These are phyloP conservation scores for Eustalomyia histrio DNA, from an alignment of 2,888 invertebrate genomes.

Conservation along the genomic window DNA sequence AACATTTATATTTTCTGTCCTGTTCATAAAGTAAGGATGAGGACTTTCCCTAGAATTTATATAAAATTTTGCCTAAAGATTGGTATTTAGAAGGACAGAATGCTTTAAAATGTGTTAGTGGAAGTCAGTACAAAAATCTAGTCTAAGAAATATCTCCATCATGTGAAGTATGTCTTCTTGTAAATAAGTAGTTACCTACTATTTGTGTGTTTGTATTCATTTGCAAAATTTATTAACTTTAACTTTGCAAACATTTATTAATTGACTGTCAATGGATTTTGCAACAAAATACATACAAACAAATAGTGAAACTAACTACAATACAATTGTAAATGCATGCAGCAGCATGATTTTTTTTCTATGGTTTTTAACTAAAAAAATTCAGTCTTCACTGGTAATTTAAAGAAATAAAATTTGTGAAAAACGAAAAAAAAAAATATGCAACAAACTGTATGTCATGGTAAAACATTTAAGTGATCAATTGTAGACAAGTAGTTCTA, in stretches of 20 bases:
- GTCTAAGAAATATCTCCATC: no score
- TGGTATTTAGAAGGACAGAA: no score
- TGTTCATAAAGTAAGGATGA: no score
- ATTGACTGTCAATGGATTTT: conserved; percentile 60
- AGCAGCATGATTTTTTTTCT: conserved; percentile 8
- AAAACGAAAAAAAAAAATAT: background rate
- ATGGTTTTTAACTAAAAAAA: conserved; percentile 32
- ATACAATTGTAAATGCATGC: background rate
- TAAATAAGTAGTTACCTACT: background rate
- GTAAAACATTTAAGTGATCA: conserved; percentile 52
- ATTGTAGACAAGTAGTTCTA: conserved; percentile 55
- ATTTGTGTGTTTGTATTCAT: background rate
- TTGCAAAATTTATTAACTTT: conserved; percentile 49
- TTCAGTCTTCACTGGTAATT: conserved; percentile 21
- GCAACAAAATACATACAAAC: conserved; percentile 29
- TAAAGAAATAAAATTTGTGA: conserved; percentile 25
- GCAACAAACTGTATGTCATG: conserved; percentile 44
- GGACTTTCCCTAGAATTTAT: no score
- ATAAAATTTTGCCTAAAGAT: no score
- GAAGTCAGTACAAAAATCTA: no score
- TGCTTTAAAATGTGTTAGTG: no score
- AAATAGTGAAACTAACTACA: background rate
- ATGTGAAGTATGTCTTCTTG: no score
- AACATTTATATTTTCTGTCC: no score
- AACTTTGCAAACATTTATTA: conserved; percentile 59